These are phyloP conservation scores for Dicrostonyx torquatus DNA, from an alignment of 2,797 vertebrate species.

Conservation along the genomic window DNA sequence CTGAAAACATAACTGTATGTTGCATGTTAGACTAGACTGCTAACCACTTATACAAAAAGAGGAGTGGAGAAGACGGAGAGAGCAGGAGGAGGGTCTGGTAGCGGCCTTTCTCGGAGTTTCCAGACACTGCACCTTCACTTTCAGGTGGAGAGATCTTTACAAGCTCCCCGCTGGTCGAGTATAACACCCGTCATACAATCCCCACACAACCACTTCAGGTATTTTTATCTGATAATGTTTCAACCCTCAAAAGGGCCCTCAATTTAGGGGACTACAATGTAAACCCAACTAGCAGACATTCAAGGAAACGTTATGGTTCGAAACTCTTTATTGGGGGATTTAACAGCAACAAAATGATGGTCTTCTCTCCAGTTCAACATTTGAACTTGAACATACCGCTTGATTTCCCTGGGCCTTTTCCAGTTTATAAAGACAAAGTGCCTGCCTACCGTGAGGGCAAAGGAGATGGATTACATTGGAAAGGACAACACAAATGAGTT, in stretches of 20 bases:
- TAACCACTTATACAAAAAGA: not conserved
- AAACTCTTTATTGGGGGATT: not conserved
- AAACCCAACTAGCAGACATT: conserved; percentile 27
- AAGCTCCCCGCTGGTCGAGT: not conserved
- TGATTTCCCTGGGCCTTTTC: conserved; percentile 3
- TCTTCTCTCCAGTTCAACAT: not conserved
- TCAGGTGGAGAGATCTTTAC: not conserved
- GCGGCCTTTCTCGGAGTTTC: not conserved
- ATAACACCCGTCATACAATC: not conserved
- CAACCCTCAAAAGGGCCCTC: conserved; percentile 1
- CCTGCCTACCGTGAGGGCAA: not conserved
- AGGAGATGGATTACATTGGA: not conserved
- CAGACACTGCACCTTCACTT: not conserved
- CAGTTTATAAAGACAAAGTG: conserved; percentile 29
- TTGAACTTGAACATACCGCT: conserved; percentile 30
- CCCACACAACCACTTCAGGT: not conserved
- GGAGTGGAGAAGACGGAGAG: not conserved
- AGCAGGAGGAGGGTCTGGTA: fast-evolving
- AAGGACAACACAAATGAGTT: not conserved
- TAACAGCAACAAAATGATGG: not conserved
- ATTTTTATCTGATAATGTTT: conserved; percentile 29
- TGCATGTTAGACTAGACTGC: not conserved
- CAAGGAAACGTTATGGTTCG: conserved; percentile 23
- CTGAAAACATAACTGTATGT: conserved; percentile 20
- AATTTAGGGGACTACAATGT: not conserved